Evolutionary conservation across 2,888 invertebrate species (phyloP).

Genomic region (Geophilus truncorum): DNA sequence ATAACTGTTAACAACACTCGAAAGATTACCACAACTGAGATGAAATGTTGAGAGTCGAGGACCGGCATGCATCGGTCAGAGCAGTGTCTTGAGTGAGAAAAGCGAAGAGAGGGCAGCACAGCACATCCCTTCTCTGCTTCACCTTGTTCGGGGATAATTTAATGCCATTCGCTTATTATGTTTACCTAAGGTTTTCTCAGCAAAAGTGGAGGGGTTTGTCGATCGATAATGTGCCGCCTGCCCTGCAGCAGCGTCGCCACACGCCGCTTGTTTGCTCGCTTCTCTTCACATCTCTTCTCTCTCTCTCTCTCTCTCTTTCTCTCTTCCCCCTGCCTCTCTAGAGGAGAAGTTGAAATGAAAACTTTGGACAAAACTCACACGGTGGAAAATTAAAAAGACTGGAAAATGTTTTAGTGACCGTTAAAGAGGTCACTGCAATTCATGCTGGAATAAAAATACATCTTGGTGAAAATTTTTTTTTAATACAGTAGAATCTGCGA

Average conservation of each 20-base stretch:
- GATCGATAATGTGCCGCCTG: not conserved
- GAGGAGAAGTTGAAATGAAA: slow-evolving; percentile 25
- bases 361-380: not conserved
- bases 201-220: not conserved
- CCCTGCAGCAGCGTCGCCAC: not conserved
- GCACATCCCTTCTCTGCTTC: not conserved
- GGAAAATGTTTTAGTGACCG: not conserved
- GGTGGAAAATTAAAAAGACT: not conserved
- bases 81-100: not conserved
- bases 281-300: not conserved
- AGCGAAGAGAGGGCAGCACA: no score
- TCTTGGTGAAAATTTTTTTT: no score
- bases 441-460: no score
- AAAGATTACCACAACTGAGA: no score
- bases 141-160: slow-evolving; percentile 4
- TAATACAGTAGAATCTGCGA: no score
- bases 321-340: not conserved
- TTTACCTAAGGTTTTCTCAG: not conserved
- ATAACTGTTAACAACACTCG: no score
- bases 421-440: not conserved
- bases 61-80: not conserved
- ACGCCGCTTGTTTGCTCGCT: not conserved
- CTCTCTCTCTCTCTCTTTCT: no score
- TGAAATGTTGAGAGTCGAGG: no score
- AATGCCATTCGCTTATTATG: slow-evolving; percentile 32